Evolutionary conservation across 1,140 invertebrate species (phyloP), one percentile per base, ranked within the genome.

Genomic region (Cotesia glomerata): DNA sequence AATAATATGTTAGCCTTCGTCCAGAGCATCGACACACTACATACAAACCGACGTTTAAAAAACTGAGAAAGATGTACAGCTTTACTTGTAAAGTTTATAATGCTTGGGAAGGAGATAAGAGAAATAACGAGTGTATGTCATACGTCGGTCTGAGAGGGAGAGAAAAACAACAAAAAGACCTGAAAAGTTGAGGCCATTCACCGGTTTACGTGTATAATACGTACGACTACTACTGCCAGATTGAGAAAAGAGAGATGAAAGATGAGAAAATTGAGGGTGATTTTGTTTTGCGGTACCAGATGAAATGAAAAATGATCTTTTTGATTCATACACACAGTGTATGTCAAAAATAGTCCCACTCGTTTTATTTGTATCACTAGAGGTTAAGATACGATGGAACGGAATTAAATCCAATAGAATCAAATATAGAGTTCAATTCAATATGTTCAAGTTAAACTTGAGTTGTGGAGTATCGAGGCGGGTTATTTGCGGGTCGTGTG

Each of bases 271-370:
- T 45, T 45, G 39, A 45, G 70, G 70, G 70, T 72, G 52, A 59
- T 49, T 69, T 61, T 16, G 36, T 58, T 70, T 58, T 72, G 63
- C 54, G 36, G 70, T 72, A 51, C 52, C 63, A 72, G 49, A 18
- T 72, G 70, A 72, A 59, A 18, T 72, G 70, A 72, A 66, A 66
- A 72, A 72, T 72, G 70, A 72, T 72, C 70, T 72, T 66, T 66
- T 51, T 66, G 63, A 72, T 66, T 72, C 39, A 52, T 45, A 45
- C 7, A 66, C 63, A 58, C 26, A 63, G 4, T 11, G 58, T 18
- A 64, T 16, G 70, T 72, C 62, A 72, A 72, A 72, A 72, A 72
- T 72, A 45, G 34, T 72, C 52, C 51, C 14, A 35, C 63, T 0
- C n/a, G n/a, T 51, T n/a, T 51, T 26, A 26, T 26, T 26, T 26